A percentile compares a stretch with the other conserved stretches of the same genome.
These are phyloP conservation scores for Hydractinia symbiolongicarpus DNA, from an alignment of 30 jellyfish, hydroid and myxozoan genomes.

Conservation along the genomic window DNA sequence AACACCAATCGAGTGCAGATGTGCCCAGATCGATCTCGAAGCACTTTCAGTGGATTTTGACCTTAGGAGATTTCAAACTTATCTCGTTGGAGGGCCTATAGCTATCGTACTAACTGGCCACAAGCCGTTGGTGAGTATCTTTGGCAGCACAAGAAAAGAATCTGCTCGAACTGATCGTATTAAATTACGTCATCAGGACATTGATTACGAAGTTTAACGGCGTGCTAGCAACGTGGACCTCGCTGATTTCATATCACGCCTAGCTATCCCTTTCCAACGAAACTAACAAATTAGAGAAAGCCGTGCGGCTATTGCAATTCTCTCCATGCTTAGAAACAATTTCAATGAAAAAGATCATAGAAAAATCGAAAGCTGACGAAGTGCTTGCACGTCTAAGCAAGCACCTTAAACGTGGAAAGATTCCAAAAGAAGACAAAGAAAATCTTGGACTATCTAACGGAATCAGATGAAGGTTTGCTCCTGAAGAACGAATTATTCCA, in stretches of 20 bases:
- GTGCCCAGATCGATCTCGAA: conserved; percentile 28
- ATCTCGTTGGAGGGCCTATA: conserved; percentile 33
- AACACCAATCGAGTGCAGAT: conserved; percentile 17
- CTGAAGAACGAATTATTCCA: background rate
- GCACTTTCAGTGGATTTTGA: conserved; percentile 42
- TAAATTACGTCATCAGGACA: conserved; percentile 28
- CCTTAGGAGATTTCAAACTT: conserved; percentile 25
- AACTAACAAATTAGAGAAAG: background rate
- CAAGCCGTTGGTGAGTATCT: no score
- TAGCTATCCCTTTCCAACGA: conserved; percentile 16
- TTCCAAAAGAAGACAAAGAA: background rate
- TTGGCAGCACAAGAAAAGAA: conserved; percentile 15
- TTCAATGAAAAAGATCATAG: background rate
- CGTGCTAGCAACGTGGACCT: conserved; percentile 32
- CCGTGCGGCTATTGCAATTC: conserved; percentile 31
- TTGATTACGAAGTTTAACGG: conserved; percentile 8
- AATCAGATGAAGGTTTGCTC: conserved; percentile 25
- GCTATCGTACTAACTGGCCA: conserved; percentile 29
- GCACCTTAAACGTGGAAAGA: background rate
- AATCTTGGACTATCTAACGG: background rate
- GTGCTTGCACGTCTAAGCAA: background rate
- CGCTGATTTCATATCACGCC: conserved; percentile 36
- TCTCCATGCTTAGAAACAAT: conserved; percentile 40
- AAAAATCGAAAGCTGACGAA: conserved; percentile 1
- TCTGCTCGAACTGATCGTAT: conserved; percentile 32